phyloP scores from a whole-genome alignment of 1,140 invertebrate genomes.

The Drosophila malerkotliana region DNA sequence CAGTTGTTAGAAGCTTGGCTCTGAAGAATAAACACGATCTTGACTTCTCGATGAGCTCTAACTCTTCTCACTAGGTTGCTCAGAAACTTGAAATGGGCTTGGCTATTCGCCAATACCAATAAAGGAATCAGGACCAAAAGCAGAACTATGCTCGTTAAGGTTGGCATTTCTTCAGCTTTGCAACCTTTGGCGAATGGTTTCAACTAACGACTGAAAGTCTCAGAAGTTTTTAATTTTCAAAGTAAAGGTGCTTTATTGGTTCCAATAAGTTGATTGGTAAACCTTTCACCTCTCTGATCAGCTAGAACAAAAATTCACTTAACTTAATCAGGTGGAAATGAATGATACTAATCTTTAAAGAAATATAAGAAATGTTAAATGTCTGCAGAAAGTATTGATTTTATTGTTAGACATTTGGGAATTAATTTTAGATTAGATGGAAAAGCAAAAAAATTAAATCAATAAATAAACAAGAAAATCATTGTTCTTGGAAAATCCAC shows the following conservation, averaged over 20 bases:
- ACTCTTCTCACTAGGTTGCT: constrained; percentile 2
- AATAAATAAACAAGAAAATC: not conserved
- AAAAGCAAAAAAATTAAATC: not conserved
- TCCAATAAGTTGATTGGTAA: not conserved
- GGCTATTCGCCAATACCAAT: not conserved
- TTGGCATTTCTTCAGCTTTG: not conserved
- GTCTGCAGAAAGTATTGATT: too few species aligned
- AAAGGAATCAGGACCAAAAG: not conserved
- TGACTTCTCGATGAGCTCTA: not conserved
- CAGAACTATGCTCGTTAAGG: not conserved
- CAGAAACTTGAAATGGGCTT: not conserved
- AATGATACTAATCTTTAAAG: too few species aligned
- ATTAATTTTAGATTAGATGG: too few species aligned
- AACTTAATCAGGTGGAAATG: not conserved
- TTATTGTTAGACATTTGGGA: too few species aligned
- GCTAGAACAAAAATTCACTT: constrained; percentile 2
- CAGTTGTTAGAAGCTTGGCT: constrained; percentile 3
- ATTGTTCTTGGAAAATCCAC: not conserved
- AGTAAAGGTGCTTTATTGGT: not conserved
- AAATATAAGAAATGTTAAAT: too few species aligned
- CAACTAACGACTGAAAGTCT: not conserved
- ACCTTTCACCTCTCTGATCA: not conserved
- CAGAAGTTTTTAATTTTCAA: not conserved
- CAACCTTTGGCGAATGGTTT: not conserved
- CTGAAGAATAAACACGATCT: constrained; percentile 9